Evolutionary conservation across 1,140 invertebrate species (phyloP), one percentile per base, ranked within the genome.

Genomic region (Pseudomyrmex gracilis): DNA sequence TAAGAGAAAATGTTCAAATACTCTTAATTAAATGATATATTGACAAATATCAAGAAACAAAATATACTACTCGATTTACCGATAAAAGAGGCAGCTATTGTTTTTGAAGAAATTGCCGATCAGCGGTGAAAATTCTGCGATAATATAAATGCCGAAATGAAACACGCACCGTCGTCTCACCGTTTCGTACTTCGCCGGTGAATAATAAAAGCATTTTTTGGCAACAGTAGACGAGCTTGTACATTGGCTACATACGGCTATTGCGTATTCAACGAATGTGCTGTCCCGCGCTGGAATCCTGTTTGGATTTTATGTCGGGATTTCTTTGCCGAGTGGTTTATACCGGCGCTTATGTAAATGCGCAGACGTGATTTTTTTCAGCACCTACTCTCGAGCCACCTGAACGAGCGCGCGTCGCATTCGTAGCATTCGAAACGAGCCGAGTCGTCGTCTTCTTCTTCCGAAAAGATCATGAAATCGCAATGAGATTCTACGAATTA

Each of bases 271-370:
- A 93, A 90, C 91, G 90, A 91, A 91, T 91, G 92, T 85, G 87
- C 85, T 85, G 91, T 92, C 90, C 90, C 92, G 89, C 87, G 87
- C 53, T 85, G 87, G 87, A 90, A 93, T 92, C 91, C 92, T 92
- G 92, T 92, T 93, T 92, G 89, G 90, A 91, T 93, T 93, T 90
- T 92, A 93, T 92, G 91, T 92, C 88, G 90, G 93, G 92, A 93
- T 94, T 93, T 91, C 90, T 91, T 90, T 90, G 92, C 90, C 93
- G 92, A 94, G 93, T 94, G 94, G 91, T 94, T 94, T 94, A 94
- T 94, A 93, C 93, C 92, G 92, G 90, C 93, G 93, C 93, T 94
- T 94, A 94, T 94, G 93, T 93, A 93, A 94, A 94, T 94, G 92
- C 90, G 92, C 90, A 91, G 93, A 94, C 93, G 94, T 94, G 94